Percentiles rank a stretch among this genome's conserved stretches.
Conservation (phyloP, 2,888 invertebrate genomes). For the Schrankia costaestrigalis region DNA sequence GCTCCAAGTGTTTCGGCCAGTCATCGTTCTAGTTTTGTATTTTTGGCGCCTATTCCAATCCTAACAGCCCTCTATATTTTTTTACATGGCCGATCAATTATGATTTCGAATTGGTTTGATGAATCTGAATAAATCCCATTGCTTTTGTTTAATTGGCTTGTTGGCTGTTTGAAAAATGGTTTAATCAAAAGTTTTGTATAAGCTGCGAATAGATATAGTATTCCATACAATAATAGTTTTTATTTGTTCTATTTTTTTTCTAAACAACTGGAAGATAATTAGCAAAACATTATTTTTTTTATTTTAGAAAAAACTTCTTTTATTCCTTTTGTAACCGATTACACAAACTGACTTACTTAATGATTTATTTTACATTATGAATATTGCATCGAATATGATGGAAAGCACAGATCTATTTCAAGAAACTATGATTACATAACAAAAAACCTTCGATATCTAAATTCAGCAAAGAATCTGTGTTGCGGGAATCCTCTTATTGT, state of each 20-base stretch:
- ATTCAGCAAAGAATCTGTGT: too few species aligned
- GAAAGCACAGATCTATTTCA: too few species aligned
- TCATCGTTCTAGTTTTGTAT: conserved; percentile 77
- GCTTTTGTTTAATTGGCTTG: conserved; percentile 76
- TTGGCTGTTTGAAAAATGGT: conserved; percentile 72
- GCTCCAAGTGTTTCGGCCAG: conserved; percentile 70
- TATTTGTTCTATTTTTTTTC: conserved; percentile 16
- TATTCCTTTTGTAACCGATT: too few species aligned
- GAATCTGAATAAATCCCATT: conserved; percentile 79
- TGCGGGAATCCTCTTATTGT: too few species aligned
- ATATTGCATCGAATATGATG: too few species aligned
- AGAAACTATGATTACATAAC: too few species aligned
- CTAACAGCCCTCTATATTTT: conserved; percentile 75
- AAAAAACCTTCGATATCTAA: too few species aligned
- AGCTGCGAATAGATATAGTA: conserved; percentile 37
- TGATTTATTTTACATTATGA: too few species aligned
- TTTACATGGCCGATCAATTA: conserved; percentile 78
- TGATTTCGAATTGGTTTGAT: conserved; percentile 79
- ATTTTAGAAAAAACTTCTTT: too few species aligned
- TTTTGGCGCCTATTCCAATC: conserved; percentile 76
- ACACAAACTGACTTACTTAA: too few species aligned
- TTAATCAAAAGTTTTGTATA: conserved; percentile 56
- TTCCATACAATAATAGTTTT: conserved; percentile 24
- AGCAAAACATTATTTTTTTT: too few species aligned
- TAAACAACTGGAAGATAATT: too few species aligned